These are phyloP conservation scores for Psilanteris sp. DNA, from an alignment of 1,140 invertebrate genomes.

Conservation along the genomic window DNA sequence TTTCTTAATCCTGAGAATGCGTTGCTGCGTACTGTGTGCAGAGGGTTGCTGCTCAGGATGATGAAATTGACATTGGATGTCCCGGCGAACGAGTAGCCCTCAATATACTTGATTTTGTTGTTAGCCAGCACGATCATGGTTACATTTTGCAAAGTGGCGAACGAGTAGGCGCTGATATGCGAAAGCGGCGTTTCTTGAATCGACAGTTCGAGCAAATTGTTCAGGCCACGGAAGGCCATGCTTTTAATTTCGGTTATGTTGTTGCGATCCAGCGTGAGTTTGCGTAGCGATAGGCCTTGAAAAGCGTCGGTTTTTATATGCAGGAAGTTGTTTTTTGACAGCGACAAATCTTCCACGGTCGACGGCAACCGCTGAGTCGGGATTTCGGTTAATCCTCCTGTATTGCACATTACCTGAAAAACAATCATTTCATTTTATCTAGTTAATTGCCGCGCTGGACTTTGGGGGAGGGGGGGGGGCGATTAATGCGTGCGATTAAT, in stretches of 20 bases:
- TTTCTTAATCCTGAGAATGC: slow-evolving; percentile 90
- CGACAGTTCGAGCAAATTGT: slow-evolving; percentile 86
- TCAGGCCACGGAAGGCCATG: slow-evolving; percentile 90
- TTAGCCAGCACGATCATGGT: slow-evolving; percentile 86
- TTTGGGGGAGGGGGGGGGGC: no score
- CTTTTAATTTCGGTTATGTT: slow-evolving; percentile 89
- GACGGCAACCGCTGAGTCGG: slow-evolving; percentile 85
- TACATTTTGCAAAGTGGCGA: slow-evolving; percentile 90
- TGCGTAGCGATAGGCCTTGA: slow-evolving; percentile 85
- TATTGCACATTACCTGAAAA: slow-evolving; percentile 90
- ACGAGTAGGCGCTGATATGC: slow-evolving; percentile 88
- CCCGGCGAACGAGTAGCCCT: slow-evolving; percentile 89
- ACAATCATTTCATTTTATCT: slow-evolving; percentile 29
- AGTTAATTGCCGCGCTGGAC: slow-evolving; percentile 5
- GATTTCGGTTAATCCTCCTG: slow-evolving; percentile 87
- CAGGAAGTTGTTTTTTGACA: slow-evolving; percentile 89
- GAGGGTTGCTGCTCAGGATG: slow-evolving; percentile 87
- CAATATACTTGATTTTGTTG: slow-evolving; percentile 88
- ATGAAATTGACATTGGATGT: slow-evolving; percentile 89
- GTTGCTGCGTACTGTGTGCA: slow-evolving; percentile 85
- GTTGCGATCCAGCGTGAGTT: slow-evolving; percentile 88
- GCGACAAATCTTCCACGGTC: slow-evolving; percentile 88
- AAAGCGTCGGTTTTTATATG: slow-evolving; percentile 89
- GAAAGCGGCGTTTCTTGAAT: slow-evolving; percentile 90
- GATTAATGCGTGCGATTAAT: no score